A percentile compares a stretch with the other conserved stretches of the same genome.
Evolutionary conservation across 2,888 invertebrate species (phyloP).

Genomic region (Plagodis pulveraria): DNA sequence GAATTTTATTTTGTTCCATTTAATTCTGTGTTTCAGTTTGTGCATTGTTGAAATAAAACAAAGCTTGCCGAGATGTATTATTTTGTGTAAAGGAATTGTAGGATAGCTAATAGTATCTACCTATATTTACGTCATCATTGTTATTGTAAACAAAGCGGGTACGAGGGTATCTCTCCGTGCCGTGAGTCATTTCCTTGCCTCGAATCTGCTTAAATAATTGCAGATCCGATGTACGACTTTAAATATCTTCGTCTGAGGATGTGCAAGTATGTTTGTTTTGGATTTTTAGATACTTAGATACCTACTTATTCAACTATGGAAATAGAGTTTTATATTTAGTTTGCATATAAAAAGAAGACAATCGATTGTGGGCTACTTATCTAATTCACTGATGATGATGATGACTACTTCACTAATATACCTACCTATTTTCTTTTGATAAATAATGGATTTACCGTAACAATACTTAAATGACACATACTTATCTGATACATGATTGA

Average conservation of each 20-base stretch:
- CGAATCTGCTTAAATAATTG: constrained; percentile 48
- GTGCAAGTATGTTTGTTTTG: constrained; percentile 29
- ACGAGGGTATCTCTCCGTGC: constrained; percentile 45
- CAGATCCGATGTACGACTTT: constrained; percentile 46
- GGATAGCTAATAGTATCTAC: constrained; percentile 33
- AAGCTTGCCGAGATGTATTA: constrained; percentile 18
- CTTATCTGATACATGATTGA: too few species aligned
- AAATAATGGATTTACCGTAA: too few species aligned
- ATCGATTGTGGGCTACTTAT: constrained; percentile 2
- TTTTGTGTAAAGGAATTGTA: constrained; percentile 21
- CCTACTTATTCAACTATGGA: background rate
- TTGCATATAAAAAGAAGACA: too few species aligned
- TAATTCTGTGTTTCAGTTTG: constrained; percentile 18
- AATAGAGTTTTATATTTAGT: too few species aligned
- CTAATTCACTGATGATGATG: too few species aligned
- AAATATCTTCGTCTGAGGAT: constrained; percentile 45
- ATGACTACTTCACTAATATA: too few species aligned
- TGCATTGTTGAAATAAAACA: constrained; percentile 29
- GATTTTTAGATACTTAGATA: constrained; percentile 35
- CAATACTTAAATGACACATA: too few species aligned
- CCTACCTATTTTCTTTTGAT: too few species aligned
- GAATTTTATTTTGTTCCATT: constrained; percentile 40
- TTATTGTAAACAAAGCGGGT: constrained; percentile 69
- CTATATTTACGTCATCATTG: constrained; percentile 56
- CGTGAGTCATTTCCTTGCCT: constrained; percentile 53